These are phyloP conservation scores for Acanthisitta chloris DNA, from an alignment of 2,113 vertebrate species.

Conservation along the genomic window DNA sequence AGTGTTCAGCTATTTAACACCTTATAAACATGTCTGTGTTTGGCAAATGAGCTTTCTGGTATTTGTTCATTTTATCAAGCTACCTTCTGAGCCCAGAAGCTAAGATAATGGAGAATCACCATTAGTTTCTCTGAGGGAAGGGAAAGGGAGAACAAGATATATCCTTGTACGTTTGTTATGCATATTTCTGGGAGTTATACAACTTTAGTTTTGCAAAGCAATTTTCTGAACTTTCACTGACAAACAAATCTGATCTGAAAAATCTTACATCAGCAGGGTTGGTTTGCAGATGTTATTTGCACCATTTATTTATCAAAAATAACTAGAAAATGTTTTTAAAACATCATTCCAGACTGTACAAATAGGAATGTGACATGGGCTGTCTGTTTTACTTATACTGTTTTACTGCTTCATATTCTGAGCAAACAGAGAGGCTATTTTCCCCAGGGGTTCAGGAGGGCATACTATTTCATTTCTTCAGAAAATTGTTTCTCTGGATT, in stretches of 20 bases:
- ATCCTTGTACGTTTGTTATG: neutral
- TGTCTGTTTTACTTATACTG: conserved; percentile 93
- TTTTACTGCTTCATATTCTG: conserved; percentile 92
- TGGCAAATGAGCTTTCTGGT: neutral
- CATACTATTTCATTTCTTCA: conserved; percentile 98
- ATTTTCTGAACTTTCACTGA: conserved; percentile 57
- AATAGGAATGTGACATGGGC: conserved; percentile 84
- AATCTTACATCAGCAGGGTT: conserved; percentile 63
- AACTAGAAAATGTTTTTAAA: conserved; percentile 76
- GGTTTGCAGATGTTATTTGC: conserved; percentile 71
- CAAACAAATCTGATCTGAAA: conserved; percentile 68
- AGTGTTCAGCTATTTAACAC: neutral
- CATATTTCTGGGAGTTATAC: conserved; percentile 11
- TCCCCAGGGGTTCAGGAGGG: conserved; percentile 96
- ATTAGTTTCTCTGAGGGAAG: neutral
- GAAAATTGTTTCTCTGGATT: conserved; percentile 99
- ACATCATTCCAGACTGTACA: conserved; percentile 67
- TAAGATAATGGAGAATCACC: neutral
- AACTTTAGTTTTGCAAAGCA: conserved; percentile 59
- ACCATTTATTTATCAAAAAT: conserved; percentile 77
- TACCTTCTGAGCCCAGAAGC: neutral
- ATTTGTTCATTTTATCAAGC: neutral
- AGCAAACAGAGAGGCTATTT: conserved; percentile 88
- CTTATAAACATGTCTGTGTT: neutral
- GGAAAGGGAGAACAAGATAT: neutral